Evolutionary conservation across 30 jellyfish, hydroid and myxozoan genomes (phyloP), one percentile per base, ranked within the genome.

Genomic region (Sanderia malayensis): DNA sequence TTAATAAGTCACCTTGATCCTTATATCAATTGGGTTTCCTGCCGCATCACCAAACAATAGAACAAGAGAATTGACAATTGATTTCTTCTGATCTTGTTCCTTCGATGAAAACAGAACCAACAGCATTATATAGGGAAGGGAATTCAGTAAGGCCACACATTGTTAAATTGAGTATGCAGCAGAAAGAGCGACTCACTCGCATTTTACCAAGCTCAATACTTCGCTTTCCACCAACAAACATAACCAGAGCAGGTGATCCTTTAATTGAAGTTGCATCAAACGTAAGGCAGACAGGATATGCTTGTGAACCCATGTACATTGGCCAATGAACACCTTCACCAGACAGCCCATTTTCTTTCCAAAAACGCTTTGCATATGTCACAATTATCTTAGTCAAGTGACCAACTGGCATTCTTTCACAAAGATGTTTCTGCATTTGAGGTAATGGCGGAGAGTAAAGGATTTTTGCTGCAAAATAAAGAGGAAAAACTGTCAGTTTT

Each of bases 311-410:
- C 37, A 37, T 66, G 57, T 81, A 71, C 24, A 68, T 32, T 2
- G 93, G 93, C 72, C 93, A 81, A 46, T 81, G 85, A 17, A 49
- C 65, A 41, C 76, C 79, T 37, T 68, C 85, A n/a, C 93, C 93
- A 53, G 93, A 81, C 7, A 81, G 58, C 2, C 93, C 93, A 45
- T 69, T 79, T 65, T 81, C 93, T 62, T 81, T 69, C 93, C 93
- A 81, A 61, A 81, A 81, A 34, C 81, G 24, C 74, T 70, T 81
- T 21, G 80, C 13, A 31, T 81, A 81, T 17, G 93, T 81, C n/a
- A 67, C 93, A 23, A 81, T 81, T 32, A 58, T 61, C 32, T 80
- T 80, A 30, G 81, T 81, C 80, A 81, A 31, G 61, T 70, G 80
- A 30, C 93, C 93, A 7, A 81, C 79, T 4, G 84, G 84, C 80